Percentiles rank a stretch among this genome's conserved stretches.
These are phyloP conservation scores for Synodontis membranacea DNA, from an alignment of 2,113 vertebrate genomes.

Conservation along the genomic window DNA sequence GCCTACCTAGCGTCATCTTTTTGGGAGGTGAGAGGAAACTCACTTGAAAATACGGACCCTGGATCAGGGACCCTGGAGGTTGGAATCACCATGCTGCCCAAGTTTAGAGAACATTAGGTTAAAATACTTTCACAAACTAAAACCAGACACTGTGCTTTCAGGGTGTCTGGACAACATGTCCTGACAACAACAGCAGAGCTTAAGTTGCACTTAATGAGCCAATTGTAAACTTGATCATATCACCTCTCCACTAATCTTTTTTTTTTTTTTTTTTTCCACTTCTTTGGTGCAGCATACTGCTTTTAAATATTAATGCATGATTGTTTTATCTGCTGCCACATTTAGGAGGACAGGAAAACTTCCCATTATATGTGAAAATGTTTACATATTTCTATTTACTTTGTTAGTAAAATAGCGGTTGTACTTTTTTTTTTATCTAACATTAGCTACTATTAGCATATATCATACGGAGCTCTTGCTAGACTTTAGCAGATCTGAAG, in stretches of 20 bases:
- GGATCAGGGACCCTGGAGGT: not conserved
- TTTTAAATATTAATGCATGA: not conserved
- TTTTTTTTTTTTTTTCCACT: no score
- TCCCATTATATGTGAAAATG: not conserved
- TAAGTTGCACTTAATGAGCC: not conserved
- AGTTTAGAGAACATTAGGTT: not conserved
- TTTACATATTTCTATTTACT: not conserved
- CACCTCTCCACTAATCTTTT: not conserved
- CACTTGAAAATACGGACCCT: not conserved
- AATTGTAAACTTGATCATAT: conserved; percentile 2
- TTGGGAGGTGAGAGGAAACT: not conserved
- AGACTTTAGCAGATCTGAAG: not conserved
- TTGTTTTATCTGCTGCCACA: not conserved
- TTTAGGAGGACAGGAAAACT: not conserved
- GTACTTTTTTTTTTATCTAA: not conserved
- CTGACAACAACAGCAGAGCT: not conserved
- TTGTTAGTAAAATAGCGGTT: not conserved
- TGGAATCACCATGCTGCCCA: not conserved
- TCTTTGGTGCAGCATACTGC: not conserved
- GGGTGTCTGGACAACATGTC: not conserved
- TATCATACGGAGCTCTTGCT: not conserved
- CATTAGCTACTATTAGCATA: not conserved
- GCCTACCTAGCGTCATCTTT: not conserved
- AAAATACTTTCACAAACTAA: not conserved
- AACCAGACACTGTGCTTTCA: not conserved